phyloP scores from a whole-genome alignment of 2,797 vertebrate genomes.

The Stomatorhinus walkeri region DNA sequence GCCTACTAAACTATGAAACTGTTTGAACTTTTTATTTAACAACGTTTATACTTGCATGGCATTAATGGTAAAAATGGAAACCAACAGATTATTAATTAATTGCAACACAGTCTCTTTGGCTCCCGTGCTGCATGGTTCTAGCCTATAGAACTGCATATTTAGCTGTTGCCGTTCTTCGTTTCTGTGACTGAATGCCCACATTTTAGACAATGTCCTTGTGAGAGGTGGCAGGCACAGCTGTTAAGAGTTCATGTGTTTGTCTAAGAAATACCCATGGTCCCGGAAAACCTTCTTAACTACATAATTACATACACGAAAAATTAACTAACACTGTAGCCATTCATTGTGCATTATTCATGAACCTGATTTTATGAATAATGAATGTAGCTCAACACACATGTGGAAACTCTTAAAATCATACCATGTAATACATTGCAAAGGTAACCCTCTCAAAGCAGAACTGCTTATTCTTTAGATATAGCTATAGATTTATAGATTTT shows the following conservation, averaged over 20 bases:
- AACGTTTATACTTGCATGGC: not conserved
- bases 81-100: not conserved
- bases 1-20: not conserved
- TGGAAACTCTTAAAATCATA: conserved; percentile 24
- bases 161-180: not conserved
- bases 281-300: conserved; percentile 48
- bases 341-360: conserved; percentile 56
- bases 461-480: not conserved
- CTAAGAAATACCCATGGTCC: conserved; percentile 46
- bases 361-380: conserved; percentile 52
- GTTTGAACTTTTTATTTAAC: not conserved
- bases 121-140: not conserved
- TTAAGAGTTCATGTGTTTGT: not conserved
- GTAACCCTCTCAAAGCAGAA: not conserved
- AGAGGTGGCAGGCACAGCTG: not conserved
- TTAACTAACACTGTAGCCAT: conserved; percentile 55
- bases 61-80: not conserved
- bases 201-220: not conserved
- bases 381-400: conserved; percentile 45
- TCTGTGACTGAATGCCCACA: not conserved
- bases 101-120: not conserved
- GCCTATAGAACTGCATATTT: not conserved
- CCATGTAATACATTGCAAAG: not conserved
- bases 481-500: not conserved
- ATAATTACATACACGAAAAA: conserved; percentile 56